Evolutionary conservation across 2,113 vertebrate genomes (phyloP), one percentile per base, ranked within the genome.

Genomic region (Heterochromis multidens): DNA sequence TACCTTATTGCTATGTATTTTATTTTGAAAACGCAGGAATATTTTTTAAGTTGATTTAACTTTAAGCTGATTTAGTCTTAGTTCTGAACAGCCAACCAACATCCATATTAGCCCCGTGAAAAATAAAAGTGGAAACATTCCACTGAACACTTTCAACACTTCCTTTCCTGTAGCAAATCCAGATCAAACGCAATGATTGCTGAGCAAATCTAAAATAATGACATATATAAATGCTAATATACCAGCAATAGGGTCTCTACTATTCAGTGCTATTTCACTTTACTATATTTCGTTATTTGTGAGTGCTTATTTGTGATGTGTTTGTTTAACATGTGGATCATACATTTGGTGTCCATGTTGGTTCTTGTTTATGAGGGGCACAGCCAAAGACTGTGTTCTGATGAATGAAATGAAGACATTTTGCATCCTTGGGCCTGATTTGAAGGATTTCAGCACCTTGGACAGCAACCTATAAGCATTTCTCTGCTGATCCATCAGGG

Each of bases 391-490:
- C 70, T 33, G 10, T 72, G 25, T 49, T 17, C 43, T 54, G 46
- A 31, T 74, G 46, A 74, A 74, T 77, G 31, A 17, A 29, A 58
- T 1, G 14, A 70, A 43, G 79, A 60, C 84, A 27, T 72, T 63
- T 76, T 23, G 6, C 6, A 79, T 25, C 29, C 40, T 8, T 31
- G 29, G 12, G 21, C 16, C 21, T 43, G 62, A 23, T 16, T 21
- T 61, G 13, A 76, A 54, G 37, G 17, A 3, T 52, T 93, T 93
- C 93, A 95, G 93, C 16, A 96, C 95, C 86, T 63, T 23, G 88
- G 96, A 95, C 83, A 95, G 95, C 43, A 31, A 49, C 88, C 81
- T 13, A 4, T 11, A 0, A 2, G 5, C 33, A 29, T 9, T 29
- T 40, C 27, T 10, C 16, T 29, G 2, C 0, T 13, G 1, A 1